Percentiles rank a stretch among this genome's conserved stretches.
phyloP scores from a whole-genome alignment of 2,888 invertebrate species.

The Bellardia pandia region DNA sequence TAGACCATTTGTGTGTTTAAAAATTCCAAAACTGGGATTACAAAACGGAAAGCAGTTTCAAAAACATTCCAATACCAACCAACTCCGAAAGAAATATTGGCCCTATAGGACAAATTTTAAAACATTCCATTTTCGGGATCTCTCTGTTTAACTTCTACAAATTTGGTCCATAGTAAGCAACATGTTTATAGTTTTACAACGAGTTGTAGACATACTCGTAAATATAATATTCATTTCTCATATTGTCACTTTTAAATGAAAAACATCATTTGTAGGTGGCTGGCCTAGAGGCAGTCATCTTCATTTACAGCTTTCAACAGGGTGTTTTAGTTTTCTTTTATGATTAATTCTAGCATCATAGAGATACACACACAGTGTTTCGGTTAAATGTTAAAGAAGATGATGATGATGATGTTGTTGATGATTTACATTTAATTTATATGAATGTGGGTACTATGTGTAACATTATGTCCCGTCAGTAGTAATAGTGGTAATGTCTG shows the following conservation, averaged over 20 bases:
- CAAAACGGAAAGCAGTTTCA: too few relatives aligned
- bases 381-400: not conserved
- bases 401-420: conserved; percentile 19
- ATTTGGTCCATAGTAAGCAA: not conserved
- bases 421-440: conserved; percentile 8
- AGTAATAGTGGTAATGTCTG: too few relatives aligned
- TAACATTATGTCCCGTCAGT: too few relatives aligned
- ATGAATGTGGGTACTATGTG: too few relatives aligned
- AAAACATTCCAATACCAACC: too few relatives aligned
- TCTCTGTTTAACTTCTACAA: too few relatives aligned
- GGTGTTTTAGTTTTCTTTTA: conserved; percentile 11
- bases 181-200: conserved; percentile 7
- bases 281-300: conserved; percentile 42
- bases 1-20: too few relatives aligned
- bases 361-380: not conserved
- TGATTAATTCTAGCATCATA: conserved; percentile 30
- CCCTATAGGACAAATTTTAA: too few relatives aligned
- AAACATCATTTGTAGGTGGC: conserved; percentile 41
- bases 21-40: too few relatives aligned
- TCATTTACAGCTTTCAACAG: conserved; percentile 42
- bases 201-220: not conserved
- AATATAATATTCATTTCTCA: conserved; percentile 19
- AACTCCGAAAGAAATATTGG: too few relatives aligned
- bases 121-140: too few relatives aligned
- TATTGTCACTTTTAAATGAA: conserved; percentile 30